Evolutionary conservation across 2,797 vertebrate species (phyloP).

Genomic region (Anomalospiza imberbis): DNA sequence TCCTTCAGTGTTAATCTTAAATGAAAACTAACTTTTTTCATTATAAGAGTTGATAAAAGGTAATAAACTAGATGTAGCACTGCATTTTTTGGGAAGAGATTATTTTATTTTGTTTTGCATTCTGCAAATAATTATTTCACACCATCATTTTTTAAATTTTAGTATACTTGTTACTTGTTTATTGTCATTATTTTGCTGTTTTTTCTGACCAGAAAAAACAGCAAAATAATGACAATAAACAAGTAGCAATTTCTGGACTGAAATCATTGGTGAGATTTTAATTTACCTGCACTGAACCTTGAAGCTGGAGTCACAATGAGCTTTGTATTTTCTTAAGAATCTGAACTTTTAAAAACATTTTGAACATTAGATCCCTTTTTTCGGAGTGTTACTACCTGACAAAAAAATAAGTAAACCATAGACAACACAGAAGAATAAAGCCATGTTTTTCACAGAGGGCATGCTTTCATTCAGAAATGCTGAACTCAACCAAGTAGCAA

Average conservation of each 20-base stretch:
- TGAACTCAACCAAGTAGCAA: neutral
- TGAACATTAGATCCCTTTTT: neutral
- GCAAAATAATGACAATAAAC: too few relatives aligned
- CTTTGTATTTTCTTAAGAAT: neutral
- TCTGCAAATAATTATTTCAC: neutral
- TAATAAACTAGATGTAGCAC: neutral
- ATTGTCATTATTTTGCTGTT: neutral
- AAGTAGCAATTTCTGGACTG: neutral
- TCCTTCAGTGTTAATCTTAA: neutral
- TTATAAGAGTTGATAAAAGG: neutral
- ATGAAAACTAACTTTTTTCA: neutral
- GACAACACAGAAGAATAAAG: neutral
- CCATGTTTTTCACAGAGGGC: neutral
- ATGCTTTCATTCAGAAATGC: neutral
- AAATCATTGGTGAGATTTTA: neutral
- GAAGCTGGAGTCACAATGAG: neutral
- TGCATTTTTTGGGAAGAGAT: neutral
- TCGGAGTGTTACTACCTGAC: neutral
- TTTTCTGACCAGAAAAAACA: neutral
- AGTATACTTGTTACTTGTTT: neutral
- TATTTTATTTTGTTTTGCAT: neutral
- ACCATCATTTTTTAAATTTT: neutral
- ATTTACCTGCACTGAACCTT: neutral
- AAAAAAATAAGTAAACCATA: neutral
- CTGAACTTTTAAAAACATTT: neutral